Evolutionary conservation across 1,140 invertebrate genomes (phyloP), one percentile per base, ranked within the genome.

Genomic region (Pectinophora gossypiella): DNA sequence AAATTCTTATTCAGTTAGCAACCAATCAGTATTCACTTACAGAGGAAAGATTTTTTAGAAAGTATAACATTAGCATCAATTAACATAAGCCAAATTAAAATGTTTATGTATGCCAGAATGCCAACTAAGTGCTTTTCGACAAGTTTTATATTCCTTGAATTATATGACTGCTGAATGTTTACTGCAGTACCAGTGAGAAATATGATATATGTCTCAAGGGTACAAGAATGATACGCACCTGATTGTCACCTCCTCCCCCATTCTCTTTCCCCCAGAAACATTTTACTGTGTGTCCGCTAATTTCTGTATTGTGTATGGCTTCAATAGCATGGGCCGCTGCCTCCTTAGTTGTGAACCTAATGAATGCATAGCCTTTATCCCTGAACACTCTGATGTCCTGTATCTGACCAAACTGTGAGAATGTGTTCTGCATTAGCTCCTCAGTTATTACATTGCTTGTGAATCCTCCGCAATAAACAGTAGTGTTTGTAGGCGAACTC

Each of bases 211-310:
- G n/a, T n/a, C n/a, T n/a, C n/a, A n/a, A n/a, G n/a, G n/a, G n/a
- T n/a, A 32, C 9, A 32, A 32, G 5, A 12, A 47, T 1, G 2
- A 56, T 56, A 72, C 67, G 48, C 53, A 87, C 84, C 80, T 87
- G 84, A 58, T 68, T 85, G 20, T 87, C 84, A 46, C 72, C 75
- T 36, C 80, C 78, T 32, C 56, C 56, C 61, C 84, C 82, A 68
- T 87, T 87, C 78, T 99, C 97, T 88, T 99, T 99, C 7, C 99
- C 99, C 99, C 99, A 99, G 79, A 98, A 99, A 89, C 98, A 99
- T 90, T 99, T 99, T 9, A 99, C 97, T 54, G 94, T 92, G 77
- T 98, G 95, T 13, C 98, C 98, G 78, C 95, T 96, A 54, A 99
- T 95, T 87, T 99, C 98, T 51, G 95, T 97, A 71, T 98, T 98